Conservation (phyloP, 2,888 invertebrate species). For the Aphodius sticticus region DNA sequence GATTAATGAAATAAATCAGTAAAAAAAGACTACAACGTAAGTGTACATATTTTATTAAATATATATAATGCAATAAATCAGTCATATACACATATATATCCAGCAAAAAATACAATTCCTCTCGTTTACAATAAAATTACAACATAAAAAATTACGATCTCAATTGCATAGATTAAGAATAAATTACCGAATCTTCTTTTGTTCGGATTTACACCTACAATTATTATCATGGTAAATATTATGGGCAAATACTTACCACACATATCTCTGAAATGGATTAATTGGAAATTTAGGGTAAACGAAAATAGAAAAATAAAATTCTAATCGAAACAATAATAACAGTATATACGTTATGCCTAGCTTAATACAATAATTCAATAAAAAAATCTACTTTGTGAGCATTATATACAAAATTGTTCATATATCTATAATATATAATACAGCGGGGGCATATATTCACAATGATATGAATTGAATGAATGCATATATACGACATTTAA, state of each 20-base stretch:
- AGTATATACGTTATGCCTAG: constrained; percentile 6
- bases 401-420: not conserved
- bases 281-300: not conserved
- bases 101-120: constrained; percentile 16
- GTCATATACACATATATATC: constrained; percentile 54
- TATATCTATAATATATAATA: not conserved
- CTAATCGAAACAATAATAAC: constrained; percentile 13
- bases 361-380: constrained; percentile 11
- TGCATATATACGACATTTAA: no score
- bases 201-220: no score
- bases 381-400: not conserved
- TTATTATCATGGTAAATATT: no score
- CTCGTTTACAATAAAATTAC: constrained; percentile 39
- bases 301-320: constrained; percentile 15
- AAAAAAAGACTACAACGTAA: not conserved
- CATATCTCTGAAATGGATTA: not conserved
- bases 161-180: constrained; percentile 25
- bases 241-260: no score
- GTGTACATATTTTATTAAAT: constrained; percentile 4
- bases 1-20: no score
- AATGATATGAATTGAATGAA: not conserved
- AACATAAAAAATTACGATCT: constrained; percentile 33
- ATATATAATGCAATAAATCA: constrained; percentile 53
- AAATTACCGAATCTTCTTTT: constrained; percentile 20
- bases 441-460: not conserved